Conservation (phyloP, 1,140 invertebrate species). For the Ladona fulva region DNA sequence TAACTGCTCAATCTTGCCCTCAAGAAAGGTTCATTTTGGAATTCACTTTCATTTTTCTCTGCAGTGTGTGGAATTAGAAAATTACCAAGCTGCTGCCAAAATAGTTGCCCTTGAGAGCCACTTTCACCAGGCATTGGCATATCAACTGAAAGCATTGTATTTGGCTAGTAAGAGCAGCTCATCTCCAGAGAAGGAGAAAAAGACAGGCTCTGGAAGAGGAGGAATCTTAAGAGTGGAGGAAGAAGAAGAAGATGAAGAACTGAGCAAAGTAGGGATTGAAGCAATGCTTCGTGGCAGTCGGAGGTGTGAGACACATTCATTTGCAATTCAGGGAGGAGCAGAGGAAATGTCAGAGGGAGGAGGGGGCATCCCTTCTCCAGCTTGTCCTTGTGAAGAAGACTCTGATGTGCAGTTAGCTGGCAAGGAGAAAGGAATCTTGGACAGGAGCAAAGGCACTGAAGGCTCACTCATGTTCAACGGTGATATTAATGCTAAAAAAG, state of each 20-base stretch:
- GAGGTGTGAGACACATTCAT: slow-evolving; percentile 34
- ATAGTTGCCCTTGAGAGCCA: slow-evolving; percentile 38
- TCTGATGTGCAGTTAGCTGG: not conserved
- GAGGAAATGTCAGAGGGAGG: slow-evolving; percentile 37
- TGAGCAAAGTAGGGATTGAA: not conserved
- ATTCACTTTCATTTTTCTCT: not conserved
- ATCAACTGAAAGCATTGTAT: slow-evolving; percentile 39
- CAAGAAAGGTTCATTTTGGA: too few species aligned
- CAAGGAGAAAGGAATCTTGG: not conserved
- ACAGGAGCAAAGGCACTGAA: not conserved
- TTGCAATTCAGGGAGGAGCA: slow-evolving; percentile 40
- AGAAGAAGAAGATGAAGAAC: not conserved
- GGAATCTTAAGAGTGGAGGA: slow-evolving; percentile 17
- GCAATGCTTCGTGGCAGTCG: not conserved
- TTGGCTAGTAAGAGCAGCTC: not conserved
- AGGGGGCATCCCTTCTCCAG: not conserved
- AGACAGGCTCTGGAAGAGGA: not conserved
- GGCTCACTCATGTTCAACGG: not conserved
- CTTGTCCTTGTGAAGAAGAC: not conserved
- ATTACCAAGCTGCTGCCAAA: slow-evolving; percentile 41
- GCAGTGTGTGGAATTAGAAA: slow-evolving; percentile 35
- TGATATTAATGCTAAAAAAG: not conserved
- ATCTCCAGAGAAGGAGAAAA: not conserved
- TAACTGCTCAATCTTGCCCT: too few species aligned
- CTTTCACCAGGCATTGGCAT: slow-evolving; percentile 33